Conservation (phyloP, 1,140 invertebrate genomes). For the Galendromus occidentalis region DNA sequence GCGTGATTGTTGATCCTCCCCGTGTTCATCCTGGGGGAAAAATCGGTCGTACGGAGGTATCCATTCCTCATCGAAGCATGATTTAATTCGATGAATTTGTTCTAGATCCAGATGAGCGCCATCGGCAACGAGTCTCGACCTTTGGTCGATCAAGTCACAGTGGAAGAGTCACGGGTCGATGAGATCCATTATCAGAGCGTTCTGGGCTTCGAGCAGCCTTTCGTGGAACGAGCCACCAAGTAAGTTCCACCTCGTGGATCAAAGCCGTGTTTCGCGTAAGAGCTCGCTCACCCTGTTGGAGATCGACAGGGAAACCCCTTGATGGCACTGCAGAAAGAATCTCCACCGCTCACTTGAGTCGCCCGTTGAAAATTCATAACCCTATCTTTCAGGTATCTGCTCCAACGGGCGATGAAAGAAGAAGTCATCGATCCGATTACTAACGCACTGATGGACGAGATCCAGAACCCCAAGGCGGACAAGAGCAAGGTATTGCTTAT, state of each 20-base stretch:
- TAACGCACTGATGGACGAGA: not conserved
- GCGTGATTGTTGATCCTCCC: no score
- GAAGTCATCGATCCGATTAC: not conserved
- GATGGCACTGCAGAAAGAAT: no score
- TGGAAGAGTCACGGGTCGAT: not conserved
- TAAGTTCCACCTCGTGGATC: not conserved
- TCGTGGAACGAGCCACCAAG: not conserved
- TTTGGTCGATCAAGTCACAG: not conserved
- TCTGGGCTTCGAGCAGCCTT: not conserved
- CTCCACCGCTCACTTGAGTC: no score
- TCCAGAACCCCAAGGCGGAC: not conserved
- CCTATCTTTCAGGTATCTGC: not conserved
- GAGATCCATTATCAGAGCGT: slow-evolving; percentile 9
- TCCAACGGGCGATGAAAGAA: slow-evolving; percentile 1
- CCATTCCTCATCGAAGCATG: no score
- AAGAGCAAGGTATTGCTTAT: not conserved
- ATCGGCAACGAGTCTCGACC: not conserved
- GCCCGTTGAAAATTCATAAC: no score
- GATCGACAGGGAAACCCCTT: no score
- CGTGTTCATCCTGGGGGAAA: no score
- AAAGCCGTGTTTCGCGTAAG: no score
- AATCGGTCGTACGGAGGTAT: no score
- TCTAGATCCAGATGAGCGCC: not conserved
- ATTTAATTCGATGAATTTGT: no score
- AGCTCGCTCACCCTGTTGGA: no score